A percentile compares a stretch with the other conserved stretches of the same genome.
phyloP scores from a whole-genome alignment of 2,113 vertebrate species.

The Aptenodytes patagonicus region DNA sequence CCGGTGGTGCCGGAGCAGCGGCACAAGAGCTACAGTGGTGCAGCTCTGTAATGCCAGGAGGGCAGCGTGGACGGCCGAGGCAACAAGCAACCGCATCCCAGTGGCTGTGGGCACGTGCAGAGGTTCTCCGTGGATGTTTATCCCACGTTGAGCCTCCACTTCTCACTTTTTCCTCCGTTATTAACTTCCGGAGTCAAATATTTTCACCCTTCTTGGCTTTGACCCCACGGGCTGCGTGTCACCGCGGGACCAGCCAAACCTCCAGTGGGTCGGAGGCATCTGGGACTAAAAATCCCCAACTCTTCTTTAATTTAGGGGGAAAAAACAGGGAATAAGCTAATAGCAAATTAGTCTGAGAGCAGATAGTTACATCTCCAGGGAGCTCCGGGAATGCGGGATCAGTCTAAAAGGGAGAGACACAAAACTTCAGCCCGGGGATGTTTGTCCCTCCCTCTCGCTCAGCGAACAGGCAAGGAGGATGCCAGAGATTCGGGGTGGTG shows the following conservation, averaged over 20 bases:
- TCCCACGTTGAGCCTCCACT: fast-evolving
- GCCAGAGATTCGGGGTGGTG: neutral
- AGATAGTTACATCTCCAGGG: fast-evolving
- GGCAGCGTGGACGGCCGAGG: neutral
- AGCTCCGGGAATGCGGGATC: neutral
- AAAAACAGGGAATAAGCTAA: neutral
- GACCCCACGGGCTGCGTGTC: fast-evolving
- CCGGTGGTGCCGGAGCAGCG: neutral
- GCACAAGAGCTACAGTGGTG: neutral
- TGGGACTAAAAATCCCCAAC: neutral
- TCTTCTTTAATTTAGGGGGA: neutral
- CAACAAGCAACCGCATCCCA: fast-evolving
- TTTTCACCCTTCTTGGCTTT: neutral
- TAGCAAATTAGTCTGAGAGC: neutral
- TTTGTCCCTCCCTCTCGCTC: neutral
- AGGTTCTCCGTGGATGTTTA: neutral
- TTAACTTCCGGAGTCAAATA: neutral
- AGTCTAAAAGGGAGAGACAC: neutral
- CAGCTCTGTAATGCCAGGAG: neutral
- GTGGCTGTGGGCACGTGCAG: neutral
- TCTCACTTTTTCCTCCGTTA: neutral
- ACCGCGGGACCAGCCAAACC: neutral
- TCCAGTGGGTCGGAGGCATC: neutral
- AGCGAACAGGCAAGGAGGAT: neutral
- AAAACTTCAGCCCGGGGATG: neutral